Conservation (phyloP, 2,888 invertebrate genomes). For the Lithophane semibrunnea region DNA sequence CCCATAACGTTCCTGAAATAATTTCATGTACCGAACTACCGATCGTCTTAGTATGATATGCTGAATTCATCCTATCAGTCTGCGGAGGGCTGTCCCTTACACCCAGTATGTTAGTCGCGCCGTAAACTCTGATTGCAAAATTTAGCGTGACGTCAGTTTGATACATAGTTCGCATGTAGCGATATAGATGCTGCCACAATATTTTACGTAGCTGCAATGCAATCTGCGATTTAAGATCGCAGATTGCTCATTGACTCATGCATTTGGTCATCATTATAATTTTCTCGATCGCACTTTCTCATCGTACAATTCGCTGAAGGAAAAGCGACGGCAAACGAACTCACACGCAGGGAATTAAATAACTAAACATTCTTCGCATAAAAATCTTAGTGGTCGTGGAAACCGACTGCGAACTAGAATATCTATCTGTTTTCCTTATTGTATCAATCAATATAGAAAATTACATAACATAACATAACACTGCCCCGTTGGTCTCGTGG, state of each 20-base stretch:
- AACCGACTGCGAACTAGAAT: not conserved
- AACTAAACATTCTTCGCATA: constrained; percentile 29
- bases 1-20: too few species aligned
- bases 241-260: constrained; percentile 32
- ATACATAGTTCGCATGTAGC: too few species aligned
- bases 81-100: too few species aligned
- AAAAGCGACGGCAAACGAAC: constrained; percentile 28
- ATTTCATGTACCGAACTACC: too few species aligned
- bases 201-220: not conserved
- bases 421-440: not conserved
- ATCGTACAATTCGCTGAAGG: constrained; percentile 24
- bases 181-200: too few species aligned
- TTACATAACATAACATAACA: too few species aligned
- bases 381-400: not conserved
- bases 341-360: constrained; percentile 38
- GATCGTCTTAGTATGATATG: too few species aligned
- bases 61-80: too few species aligned
- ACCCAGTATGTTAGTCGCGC: too few species aligned
- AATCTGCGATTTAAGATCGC: constrained; percentile 14
- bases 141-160: too few species aligned
- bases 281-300: constrained; percentile 48
- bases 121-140: too few species aligned
- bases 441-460: not conserved
- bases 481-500: too few species aligned
- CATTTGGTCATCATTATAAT: constrained; percentile 29